These are phyloP conservation scores for Tachina lurida DNA, from an alignment of 2,888 invertebrate species.

Conservation along the genomic window DNA sequence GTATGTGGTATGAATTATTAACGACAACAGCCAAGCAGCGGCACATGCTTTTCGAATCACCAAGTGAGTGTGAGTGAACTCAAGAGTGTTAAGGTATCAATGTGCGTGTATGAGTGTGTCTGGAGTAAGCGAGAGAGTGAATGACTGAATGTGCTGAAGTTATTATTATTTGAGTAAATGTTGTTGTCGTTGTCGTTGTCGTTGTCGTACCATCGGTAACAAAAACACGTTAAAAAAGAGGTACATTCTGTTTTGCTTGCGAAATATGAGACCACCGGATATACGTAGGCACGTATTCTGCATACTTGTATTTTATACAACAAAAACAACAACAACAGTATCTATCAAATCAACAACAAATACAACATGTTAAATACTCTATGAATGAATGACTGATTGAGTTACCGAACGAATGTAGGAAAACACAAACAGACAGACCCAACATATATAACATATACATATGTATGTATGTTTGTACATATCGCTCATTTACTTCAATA, in stretches of 20 bases:
- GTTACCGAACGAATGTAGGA: conserved; percentile 47
- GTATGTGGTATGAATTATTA: conserved; percentile 67
- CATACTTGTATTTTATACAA: conserved; percentile 60
- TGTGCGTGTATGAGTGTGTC: conserved; percentile 33
- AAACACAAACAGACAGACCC: neutral
- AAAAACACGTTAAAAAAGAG: conserved; percentile 69
- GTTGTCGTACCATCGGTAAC: conserved; percentile 53
- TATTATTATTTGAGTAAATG: conserved; percentile 45
- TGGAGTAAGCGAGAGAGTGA: conserved; percentile 39
- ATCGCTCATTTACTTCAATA: no score
- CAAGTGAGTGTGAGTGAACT: conserved; percentile 42
- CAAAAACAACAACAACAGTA: conserved; percentile 17
- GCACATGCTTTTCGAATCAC: conserved; percentile 51
- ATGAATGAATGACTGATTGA: conserved; percentile 59
- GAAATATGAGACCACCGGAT: conserved; percentile 72
- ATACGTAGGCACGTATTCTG: conserved; percentile 72
- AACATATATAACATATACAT: neutral
- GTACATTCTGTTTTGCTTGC: conserved; percentile 65
- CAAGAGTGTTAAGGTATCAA: neutral
- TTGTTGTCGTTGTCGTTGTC: conserved; percentile 18
- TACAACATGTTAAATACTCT: conserved; percentile 53
- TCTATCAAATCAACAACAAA: conserved; percentile 51
- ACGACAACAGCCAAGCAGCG: conserved; percentile 31
- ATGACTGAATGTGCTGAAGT: conserved; percentile 45
- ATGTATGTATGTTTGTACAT: neutral